Base-by-base conservation (phyloP, 2,797 vertebrate species). In the Champsocephalus gunnari region DNA sequence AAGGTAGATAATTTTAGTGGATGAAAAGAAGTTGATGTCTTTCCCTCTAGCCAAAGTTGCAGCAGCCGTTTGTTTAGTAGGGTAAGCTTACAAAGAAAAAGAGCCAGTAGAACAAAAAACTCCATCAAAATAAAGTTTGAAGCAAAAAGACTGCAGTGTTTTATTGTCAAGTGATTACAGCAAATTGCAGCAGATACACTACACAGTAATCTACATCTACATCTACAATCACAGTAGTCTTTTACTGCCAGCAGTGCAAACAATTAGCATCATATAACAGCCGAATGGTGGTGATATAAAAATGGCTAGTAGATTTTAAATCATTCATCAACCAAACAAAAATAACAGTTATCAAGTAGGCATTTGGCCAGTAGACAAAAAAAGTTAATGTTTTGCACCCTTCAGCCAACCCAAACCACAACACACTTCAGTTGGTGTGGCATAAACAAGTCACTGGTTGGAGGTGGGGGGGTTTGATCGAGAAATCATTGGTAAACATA, bases 401-500 rank as follows among this genome's bases (percentile, higher is more conserved):
- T 34, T 5, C 41, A 34, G 13, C 2, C 5, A 54, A 24, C 48
- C n/a, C 16, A 19, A 56, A 62, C 9, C 9, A 32, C 34, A n/a
- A 19, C 24, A 34, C 38, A 51, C 17, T 21, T 48, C 4, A 21
- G 32, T 21, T n/a, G 7, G 28, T 38, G 44, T 19, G 3, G 3
- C 0, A 6, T 51, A 47, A 6, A 63, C 4, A 54, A 51, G 45
- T n/a, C 3, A 24, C 11, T 16, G 10, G 64, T 14, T 14, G 56
- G 0, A 48, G 19, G 28, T 34, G 24, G 34, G 34, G 34, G 38
- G 24, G 66, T 0, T 50, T 6, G 6, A 54, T 10, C 4, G 13
- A 32, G 12, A 54, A 50, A 1, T 12, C 12, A 59, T 11, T 17
- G 12, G 7, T 7, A 19, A 61, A 56, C 28, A 10, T 89, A 97